These are phyloP conservation scores for Gavialis gangeticus DNA, from an alignment of 2,113 vertebrate species.

Conservation along the genomic window DNA sequence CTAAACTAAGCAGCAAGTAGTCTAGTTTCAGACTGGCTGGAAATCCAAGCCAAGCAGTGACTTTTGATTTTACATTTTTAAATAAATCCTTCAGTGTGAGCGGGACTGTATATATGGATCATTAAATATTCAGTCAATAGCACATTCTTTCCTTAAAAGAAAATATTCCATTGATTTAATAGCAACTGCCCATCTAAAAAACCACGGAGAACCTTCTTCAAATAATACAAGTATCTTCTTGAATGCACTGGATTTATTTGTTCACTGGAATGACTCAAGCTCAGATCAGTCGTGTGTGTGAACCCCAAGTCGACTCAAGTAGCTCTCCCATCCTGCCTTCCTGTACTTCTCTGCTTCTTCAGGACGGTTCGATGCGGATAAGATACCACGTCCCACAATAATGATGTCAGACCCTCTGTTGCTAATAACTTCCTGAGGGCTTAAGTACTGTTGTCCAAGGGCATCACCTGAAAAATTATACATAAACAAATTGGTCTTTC, in stretches of 20 bases:
- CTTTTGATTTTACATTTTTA: background rate
- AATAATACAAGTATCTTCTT: background rate
- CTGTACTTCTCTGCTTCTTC: slow-evolving; percentile 89
- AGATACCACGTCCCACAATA: slow-evolving; percentile 94
- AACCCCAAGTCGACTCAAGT: slow-evolving; percentile 78
- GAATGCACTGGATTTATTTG: background rate
- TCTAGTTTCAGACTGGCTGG: background rate
- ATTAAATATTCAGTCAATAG: background rate
- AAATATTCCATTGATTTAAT: background rate
- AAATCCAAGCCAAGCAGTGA: background rate
- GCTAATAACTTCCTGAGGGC: slow-evolving; percentile 88
- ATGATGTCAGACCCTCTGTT: slow-evolving; percentile 90
- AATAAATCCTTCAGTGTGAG: no score
- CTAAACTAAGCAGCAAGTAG: background rate
- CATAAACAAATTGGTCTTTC: background rate
- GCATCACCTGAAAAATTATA: slow-evolving; percentile 82
- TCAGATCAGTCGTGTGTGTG: background rate
- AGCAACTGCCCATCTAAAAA: background rate
- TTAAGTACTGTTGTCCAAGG: slow-evolving; percentile 92
- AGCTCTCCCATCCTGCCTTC: slow-evolving; percentile 90
- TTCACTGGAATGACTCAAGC: background rate
- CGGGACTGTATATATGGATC: background rate
- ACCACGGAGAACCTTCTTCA: background rate
- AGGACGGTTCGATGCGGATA: slow-evolving; percentile 79
- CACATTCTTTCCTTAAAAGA: background rate